These are phyloP conservation scores for Phyto melanocephala DNA, from an alignment of 2,888 invertebrate species.

Conservation along the genomic window DNA sequence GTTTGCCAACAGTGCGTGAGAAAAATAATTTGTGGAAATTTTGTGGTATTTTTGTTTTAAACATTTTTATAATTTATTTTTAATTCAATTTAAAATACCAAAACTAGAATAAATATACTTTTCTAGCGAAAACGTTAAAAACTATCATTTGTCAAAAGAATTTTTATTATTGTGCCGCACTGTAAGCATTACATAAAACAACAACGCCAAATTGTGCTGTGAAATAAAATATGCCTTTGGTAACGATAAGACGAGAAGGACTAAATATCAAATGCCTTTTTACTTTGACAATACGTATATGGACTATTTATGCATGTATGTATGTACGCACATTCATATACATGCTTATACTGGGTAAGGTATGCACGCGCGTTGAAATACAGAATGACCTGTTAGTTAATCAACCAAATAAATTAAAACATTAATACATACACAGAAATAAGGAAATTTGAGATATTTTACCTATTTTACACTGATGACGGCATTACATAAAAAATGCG, in stretches of 20 bases:
- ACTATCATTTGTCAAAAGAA: neutral
- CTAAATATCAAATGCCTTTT: neutral
- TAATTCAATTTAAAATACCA: too few species aligned
- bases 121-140: too few species aligned
- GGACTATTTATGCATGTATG: too few species aligned
- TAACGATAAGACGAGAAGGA: constrained; percentile 4
- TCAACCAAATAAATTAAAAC: constrained; percentile 2
- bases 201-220: neutral
- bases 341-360: neutral
- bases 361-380: constrained; percentile 6
- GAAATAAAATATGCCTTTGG: constrained; percentile 14
- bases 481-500: neutral
- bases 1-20: constrained; percentile 34
- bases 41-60: too few species aligned
- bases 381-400: constrained; percentile 29
- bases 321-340: too few species aligned
- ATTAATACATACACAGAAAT: neutral
- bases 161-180: neutral
- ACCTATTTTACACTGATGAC: neutral
- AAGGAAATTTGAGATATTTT: constrained; percentile 33
- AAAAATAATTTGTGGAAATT: constrained; percentile 11
- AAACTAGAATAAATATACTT: too few species aligned
- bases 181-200: neutral
- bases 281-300: constrained; percentile 1
- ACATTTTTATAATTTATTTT: too few species aligned